These are phyloP conservation scores for Bicyclus anynana DNA, from an alignment of 1,140 invertebrate species.

Conservation along the genomic window DNA sequence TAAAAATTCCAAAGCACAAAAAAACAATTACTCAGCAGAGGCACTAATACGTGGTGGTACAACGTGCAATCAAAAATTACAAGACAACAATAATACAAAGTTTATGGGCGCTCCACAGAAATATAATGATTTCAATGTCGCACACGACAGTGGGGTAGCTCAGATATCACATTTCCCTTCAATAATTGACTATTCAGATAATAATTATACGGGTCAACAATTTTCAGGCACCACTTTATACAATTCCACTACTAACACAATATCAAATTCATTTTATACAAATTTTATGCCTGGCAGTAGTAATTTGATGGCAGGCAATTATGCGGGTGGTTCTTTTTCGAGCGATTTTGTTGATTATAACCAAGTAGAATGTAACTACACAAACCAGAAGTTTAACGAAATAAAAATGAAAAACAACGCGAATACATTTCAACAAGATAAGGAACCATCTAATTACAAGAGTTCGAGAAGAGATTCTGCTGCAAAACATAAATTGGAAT, in stretches of 20 bases:
- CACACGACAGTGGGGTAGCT: conserved; percentile 57
- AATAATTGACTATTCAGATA: conserved; percentile 66
- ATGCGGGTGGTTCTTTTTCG: conserved; percentile 53
- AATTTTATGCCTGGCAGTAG: conserved; percentile 64
- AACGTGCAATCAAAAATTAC: conserved; percentile 59
- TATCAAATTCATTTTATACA: conserved; percentile 68
- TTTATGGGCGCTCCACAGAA: conserved; percentile 54
- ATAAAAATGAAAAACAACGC: conserved; percentile 60
- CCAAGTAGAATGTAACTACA: conserved; percentile 65
- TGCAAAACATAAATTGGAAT: conserved; percentile 68
- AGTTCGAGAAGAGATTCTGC: conserved; percentile 55
- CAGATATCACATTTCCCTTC: conserved; percentile 70
- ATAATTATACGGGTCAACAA: conserved; percentile 58
- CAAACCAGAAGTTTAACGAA: conserved; percentile 63
- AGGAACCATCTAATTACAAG: conserved; percentile 49
- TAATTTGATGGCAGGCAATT: conserved; percentile 63
- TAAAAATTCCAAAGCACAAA: conserved; percentile 59
- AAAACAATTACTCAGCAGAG: conserved; percentile 69
- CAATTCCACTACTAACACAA: conserved; percentile 65
- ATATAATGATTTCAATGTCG: conserved; percentile 54
- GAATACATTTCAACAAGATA: conserved; percentile 49
- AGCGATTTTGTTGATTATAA: conserved; percentile 68
- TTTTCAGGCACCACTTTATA: conserved; percentile 65
- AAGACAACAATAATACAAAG: conserved; percentile 46
- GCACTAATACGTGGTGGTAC: conserved; percentile 58